These are phyloP conservation scores for Eubasilissa regina DNA, from an alignment of 1,140 invertebrate species.

Conservation along the genomic window DNA sequence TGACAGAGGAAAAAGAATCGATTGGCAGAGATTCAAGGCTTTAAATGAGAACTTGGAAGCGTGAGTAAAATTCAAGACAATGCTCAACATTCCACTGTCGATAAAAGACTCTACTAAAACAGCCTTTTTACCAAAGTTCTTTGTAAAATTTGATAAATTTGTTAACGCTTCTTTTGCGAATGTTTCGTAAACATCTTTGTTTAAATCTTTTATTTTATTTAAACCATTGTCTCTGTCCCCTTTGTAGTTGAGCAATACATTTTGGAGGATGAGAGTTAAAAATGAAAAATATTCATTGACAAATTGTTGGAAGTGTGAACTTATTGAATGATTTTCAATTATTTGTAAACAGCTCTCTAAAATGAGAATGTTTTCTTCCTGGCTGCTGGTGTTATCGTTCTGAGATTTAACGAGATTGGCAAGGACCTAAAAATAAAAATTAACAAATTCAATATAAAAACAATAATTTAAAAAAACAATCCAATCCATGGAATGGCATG, in stretches of 20 bases:
- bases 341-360: constrained; percentile 46
- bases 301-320: constrained; percentile 49
- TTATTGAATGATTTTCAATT: constrained; percentile 47
- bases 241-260: constrained; percentile 29
- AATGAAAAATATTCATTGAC: constrained; percentile 43
- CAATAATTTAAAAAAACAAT: no score
- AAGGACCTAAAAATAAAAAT: constrained; percentile 43
- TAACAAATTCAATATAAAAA: no score
- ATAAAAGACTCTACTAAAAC: constrained; percentile 45
- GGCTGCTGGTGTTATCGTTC: not conserved
- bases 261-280: constrained; percentile 31
- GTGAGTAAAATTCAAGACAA: constrained; percentile 49
- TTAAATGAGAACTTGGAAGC: constrained; percentile 30
- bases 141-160: constrained; percentile 43
- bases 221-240: not conserved
- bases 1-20: constrained; percentile 43
- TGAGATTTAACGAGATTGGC: constrained; percentile 25
- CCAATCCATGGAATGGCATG: no score
- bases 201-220: not conserved
- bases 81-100: constrained; percentile 37
- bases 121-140: constrained; percentile 48
- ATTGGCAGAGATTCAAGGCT: constrained; percentile 48
- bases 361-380: constrained; percentile 28
- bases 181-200: constrained; percentile 3
- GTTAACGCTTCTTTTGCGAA: constrained; percentile 38